phyloP scores from a whole-genome alignment of 2,113 vertebrate species.

The Hyla sarda region DNA sequence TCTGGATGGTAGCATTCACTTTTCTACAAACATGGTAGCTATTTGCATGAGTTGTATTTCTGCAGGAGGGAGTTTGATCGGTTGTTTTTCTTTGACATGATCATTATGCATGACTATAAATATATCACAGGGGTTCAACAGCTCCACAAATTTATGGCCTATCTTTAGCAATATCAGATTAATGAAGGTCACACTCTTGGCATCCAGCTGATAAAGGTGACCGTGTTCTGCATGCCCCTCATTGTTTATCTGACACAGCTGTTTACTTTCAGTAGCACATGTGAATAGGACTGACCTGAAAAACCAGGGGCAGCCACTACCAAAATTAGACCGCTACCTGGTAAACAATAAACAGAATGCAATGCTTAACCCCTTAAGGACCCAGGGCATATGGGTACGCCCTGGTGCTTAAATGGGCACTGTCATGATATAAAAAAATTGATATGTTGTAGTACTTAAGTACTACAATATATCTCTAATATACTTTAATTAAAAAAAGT shows the following conservation, averaged over 20 bases:
- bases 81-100: neutral
- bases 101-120: neutral
- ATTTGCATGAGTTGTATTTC: constrained; percentile 21
- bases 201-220: too few relatives aligned
- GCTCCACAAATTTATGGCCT: neutral
- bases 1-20: constrained; percentile 42
- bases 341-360: too few relatives aligned
- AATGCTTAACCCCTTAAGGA: too few relatives aligned
- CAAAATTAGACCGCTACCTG: too few relatives aligned
- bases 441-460: too few relatives aligned
- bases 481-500: too few relatives aligned
- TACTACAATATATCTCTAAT: too few relatives aligned
- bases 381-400: too few relatives aligned
- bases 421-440: too few relatives aligned
- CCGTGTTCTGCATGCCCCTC: neutral
- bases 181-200: neutral
- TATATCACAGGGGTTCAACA: neutral
- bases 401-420: too few relatives aligned
- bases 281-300: too few relatives aligned
- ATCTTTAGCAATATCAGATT: neutral
- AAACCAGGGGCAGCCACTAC: too few relatives aligned
- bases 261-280: neutral
- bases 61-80: neutral
- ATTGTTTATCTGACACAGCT: neutral
- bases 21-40: constrained; percentile 40